These are phyloP conservation scores for Stenchaetothrips biformis DNA, from an alignment of 2,888 invertebrate genomes.

Conservation along the genomic window DNA sequence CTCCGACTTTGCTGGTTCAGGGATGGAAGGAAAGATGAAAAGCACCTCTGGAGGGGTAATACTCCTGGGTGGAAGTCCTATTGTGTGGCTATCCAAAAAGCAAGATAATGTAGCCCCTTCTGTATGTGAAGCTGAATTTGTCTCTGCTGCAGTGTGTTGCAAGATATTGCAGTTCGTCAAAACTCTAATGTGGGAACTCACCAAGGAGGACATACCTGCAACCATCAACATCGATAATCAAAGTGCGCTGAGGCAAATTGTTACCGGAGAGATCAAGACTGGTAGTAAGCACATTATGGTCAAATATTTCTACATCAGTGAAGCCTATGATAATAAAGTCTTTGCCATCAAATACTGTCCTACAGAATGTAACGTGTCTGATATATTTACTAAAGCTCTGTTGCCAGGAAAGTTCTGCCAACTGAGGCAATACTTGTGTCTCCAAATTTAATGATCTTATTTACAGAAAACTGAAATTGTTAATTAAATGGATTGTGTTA, in stretches of 20 bases:
- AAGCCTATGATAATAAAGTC: slow-evolving; percentile 30
- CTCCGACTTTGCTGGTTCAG: slow-evolving; percentile 35
- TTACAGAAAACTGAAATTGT: too few species aligned
- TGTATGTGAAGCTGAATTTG: slow-evolving; percentile 39
- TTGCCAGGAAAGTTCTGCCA: slow-evolving; percentile 29
- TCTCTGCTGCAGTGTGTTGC: slow-evolving; percentile 36
- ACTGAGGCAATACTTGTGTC: too few species aligned
- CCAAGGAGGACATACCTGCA: slow-evolving; percentile 19
- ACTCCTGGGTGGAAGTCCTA: slow-evolving; percentile 36
- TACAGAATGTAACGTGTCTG: slow-evolving; percentile 35
- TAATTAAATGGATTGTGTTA: too few species aligned
- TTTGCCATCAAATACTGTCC: slow-evolving; percentile 34
- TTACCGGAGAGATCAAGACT: slow-evolving; percentile 33
- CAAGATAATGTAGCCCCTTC: slow-evolving; percentile 39
- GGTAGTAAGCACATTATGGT: slow-evolving; percentile 37
- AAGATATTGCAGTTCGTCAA: slow-evolving; percentile 38
- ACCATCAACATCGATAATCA: slow-evolving; percentile 35
- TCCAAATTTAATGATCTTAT: too few species aligned
- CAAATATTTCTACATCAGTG: slow-evolving; percentile 34
- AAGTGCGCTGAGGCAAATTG: slow-evolving; percentile 35
- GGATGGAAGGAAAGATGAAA: slow-evolving; percentile 17
- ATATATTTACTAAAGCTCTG: slow-evolving; percentile 37
- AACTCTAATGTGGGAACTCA: slow-evolving; percentile 35
- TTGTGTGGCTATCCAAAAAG: slow-evolving; percentile 38
- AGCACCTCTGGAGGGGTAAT: slow-evolving; percentile 32